Evolutionary conservation across 2,113 vertebrate species (phyloP), one percentile per base, ranked within the genome.

Genomic region (Siniperca knerii): DNA sequence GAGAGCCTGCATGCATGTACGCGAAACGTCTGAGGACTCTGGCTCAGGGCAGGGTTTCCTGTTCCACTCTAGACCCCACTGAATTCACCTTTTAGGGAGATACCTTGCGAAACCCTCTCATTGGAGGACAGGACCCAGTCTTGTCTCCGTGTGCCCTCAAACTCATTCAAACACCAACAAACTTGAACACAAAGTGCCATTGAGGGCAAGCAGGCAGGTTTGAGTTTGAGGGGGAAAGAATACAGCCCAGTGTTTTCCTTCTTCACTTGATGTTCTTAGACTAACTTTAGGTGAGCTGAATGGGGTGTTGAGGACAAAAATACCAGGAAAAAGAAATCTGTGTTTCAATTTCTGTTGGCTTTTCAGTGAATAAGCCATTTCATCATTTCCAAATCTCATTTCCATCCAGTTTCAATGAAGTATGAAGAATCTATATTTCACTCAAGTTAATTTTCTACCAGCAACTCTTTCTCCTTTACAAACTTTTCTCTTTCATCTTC

Each of bases 21-120:
- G 58, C 52, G 1, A 25, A 77, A 80, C 55, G 74, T 79, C 71
- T 87, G 83, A 77, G 82, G 46, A 83, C 82, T 78, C 66, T 6
- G 77, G 87, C 66, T 67, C 6, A 86, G 92, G 94, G 94, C 85
- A 69, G 89, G 93, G 94, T 88, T 95, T 95, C 94, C 94, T 93
- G 92, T 85, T 77, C 8, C 64, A 60, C 65, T 87, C 79, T n/a
- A 46, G 33, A 65, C 74, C 83, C 68, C 58, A 65, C 75, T 94
- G 88, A 93, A 93, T 94, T 88, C 87, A 92, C 79, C 93, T 92
- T 93, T 91, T 77, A 62, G 78, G 75, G 83, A 90, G 90, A 90
- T 87, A 87, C 83, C 75, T 70, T 87, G 82, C 80, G 86, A 83
- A 83, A 85, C 21, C 50, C 85, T 79, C 74, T 83, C 55, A 73